Percentiles rank a stretch among this genome's conserved stretches.
These are phyloP conservation scores for Aleiodes testaceus DNA, from an alignment of 2,888 invertebrate species.

Conservation along the genomic window DNA sequence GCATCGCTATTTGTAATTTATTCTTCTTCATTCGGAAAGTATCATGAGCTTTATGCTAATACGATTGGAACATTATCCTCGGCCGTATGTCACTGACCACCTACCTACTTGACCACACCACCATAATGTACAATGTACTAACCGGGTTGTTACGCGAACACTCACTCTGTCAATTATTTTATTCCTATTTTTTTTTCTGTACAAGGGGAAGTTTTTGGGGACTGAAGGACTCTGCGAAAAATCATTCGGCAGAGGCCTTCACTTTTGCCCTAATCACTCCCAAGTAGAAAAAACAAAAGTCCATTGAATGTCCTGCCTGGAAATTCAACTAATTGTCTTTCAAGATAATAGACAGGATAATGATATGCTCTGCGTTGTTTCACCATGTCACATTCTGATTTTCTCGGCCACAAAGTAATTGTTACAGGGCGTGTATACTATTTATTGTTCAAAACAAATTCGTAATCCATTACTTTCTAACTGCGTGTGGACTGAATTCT, in stretches of 20 bases:
- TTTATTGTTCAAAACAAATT: constrained; percentile 25
- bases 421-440: constrained; percentile 48
- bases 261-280: too few species aligned
- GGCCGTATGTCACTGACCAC: constrained; percentile 68
- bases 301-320: not conserved
- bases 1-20: constrained; percentile 60
- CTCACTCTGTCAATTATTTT: constrained; percentile 13
- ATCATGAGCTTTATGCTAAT: constrained; percentile 66
- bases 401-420: constrained; percentile 3
- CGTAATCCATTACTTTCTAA: constrained; percentile 11
- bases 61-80: constrained; percentile 61
- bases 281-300: too few species aligned
- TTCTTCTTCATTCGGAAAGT: constrained; percentile 60
- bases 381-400: constrained; percentile 6
- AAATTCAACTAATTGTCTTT: constrained; percentile 29
- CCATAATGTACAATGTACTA: constrained; percentile 52
- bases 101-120: constrained; percentile 67
- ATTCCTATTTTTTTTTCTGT: constrained; percentile 46
- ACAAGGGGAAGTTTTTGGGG: not conserved
- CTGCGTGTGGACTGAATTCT: constrained; percentile 13
- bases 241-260: too few species aligned
- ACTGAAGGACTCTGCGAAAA: not conserved
- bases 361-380: constrained; percentile 23
- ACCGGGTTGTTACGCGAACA: constrained; percentile 57
- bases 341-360: constrained; percentile 29